Conservation (phyloP, 2,888 invertebrate genomes). For the Alentia gelatinosa region DNA sequence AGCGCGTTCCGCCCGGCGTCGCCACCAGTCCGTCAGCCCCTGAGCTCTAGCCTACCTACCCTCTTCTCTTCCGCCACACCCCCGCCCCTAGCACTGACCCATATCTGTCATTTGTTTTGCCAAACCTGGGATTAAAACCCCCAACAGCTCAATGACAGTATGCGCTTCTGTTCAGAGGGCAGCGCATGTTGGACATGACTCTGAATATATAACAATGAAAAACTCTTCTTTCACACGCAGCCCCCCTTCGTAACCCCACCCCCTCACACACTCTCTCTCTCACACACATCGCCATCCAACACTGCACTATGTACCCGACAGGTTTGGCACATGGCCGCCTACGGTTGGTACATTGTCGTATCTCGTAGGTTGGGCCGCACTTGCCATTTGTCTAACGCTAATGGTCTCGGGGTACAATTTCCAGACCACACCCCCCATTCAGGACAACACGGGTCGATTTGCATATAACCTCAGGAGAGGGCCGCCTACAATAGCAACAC, state of each 20-base stretch:
- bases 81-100: not conserved
- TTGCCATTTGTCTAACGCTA: conserved; percentile 18
- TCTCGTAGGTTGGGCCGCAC: not conserved
- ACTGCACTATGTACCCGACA: not conserved
- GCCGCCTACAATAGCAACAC: conserved; percentile 7
- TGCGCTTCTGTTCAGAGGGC: too few species aligned
- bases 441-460: not conserved
- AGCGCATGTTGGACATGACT: not conserved
- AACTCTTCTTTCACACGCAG: not conserved
- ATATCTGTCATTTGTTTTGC: not conserved
- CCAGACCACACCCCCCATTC: conserved; percentile 10
- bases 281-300: not conserved
- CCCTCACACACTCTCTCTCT: not conserved
- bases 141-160: too few species aligned
- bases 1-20: not conserved
- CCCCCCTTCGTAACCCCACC: not conserved
- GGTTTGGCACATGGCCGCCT: not conserved
- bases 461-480: conserved; percentile 28
- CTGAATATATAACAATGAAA: not conserved
- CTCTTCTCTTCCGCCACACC: not conserved
- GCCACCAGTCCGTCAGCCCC: not conserved
- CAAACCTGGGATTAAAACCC: not conserved
- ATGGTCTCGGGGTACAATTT: not conserved
- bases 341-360: not conserved
- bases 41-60: not conserved